Conservation (phyloP, 2,888 invertebrate species). For the Exephanes ischioxanthus region DNA sequence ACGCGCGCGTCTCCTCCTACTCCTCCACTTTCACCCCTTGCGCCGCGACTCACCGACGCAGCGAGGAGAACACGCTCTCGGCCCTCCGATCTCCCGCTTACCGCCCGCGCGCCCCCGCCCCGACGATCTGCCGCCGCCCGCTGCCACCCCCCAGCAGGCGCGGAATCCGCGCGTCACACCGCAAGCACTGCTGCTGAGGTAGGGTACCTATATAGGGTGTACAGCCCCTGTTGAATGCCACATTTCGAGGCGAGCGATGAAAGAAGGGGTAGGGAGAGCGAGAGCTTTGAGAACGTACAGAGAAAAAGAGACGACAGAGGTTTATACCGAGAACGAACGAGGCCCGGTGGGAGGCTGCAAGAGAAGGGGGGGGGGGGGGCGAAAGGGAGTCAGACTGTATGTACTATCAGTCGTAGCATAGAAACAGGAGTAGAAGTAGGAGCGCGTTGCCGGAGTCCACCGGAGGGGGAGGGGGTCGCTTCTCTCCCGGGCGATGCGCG, state of each 20-base stretch:
- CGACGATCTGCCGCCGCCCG: slow-evolving; percentile 30
- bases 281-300: slow-evolving; percentile 34
- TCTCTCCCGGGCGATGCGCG: slow-evolving; percentile 70
- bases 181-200: slow-evolving; percentile 75
- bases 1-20: slow-evolving; percentile 62
- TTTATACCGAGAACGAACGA: slow-evolving; percentile 26
- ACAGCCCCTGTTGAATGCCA: slow-evolving; percentile 83
- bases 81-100: slow-evolving; percentile 45
- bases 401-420: slow-evolving; percentile 26
- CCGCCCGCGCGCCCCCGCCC: slow-evolving; percentile 29
- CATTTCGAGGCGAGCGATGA: slow-evolving; percentile 79
- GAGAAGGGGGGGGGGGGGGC: slow-evolving; percentile 29
- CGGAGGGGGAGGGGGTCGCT: background rate
- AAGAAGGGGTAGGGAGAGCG: slow-evolving; percentile 70
- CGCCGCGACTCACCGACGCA: slow-evolving; percentile 65
- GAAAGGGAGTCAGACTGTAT: slow-evolving; percentile 34
- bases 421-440: slow-evolving; percentile 10
- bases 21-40: slow-evolving; percentile 60
- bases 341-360: slow-evolving; percentile 24
- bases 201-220: slow-evolving; percentile 8
- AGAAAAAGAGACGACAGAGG: slow-evolving; percentile 26
- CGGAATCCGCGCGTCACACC: slow-evolving; percentile 77
- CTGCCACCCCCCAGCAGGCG: slow-evolving; percentile 72
- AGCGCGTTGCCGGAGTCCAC: slow-evolving; percentile 1
- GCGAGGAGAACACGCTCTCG: slow-evolving; percentile 54